Percentiles rank a stretch among this genome's conserved stretches.
phyloP scores from a whole-genome alignment of 2,888 invertebrate species.

The Sarcophaga rosellei region DNA sequence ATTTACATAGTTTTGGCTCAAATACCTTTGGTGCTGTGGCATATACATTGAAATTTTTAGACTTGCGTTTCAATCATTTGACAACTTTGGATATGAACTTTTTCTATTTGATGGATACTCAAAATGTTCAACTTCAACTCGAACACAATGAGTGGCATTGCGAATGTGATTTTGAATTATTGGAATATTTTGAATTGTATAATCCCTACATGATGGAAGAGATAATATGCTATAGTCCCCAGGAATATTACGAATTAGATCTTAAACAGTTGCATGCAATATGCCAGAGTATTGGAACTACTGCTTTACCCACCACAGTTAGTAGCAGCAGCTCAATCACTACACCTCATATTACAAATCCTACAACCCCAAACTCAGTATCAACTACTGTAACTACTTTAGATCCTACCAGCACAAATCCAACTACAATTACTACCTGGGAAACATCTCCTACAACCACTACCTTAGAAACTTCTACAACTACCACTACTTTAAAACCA shows the following conservation, averaged over 20 bases:
- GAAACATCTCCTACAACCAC: not conserved
- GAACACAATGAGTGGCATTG: constrained; percentile 44
- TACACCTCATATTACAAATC: too few relatives aligned
- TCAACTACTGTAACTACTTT: not conserved
- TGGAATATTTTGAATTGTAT: constrained; percentile 21
- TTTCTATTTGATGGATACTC: not conserved
- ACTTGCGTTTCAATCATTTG: constrained; percentile 47
- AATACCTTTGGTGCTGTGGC: constrained; percentile 12
- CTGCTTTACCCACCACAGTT: too few relatives aligned
- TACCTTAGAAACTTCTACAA: not conserved
- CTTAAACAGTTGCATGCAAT: not conserved
- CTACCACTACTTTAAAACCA: not conserved
- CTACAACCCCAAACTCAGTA: not conserved
- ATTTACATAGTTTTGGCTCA: not conserved
- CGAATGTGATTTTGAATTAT: constrained; percentile 34
- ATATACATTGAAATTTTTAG: constrained; percentile 9
- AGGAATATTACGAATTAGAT: constrained; percentile 5
- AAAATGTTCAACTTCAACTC: constrained; percentile 19
- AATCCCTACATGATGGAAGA: not conserved
- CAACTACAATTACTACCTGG: not conserved
- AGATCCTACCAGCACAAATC: not conserved
- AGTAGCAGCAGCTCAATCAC: too few relatives aligned
- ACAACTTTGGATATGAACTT: constrained; percentile 21
- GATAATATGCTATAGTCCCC: constrained; percentile 28
- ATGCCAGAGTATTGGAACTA: not conserved